Evolutionary conservation across 1,140 invertebrate species (phyloP), one percentile per base, ranked within the genome.

Genomic region (Drosophila pseudoobscura): DNA sequence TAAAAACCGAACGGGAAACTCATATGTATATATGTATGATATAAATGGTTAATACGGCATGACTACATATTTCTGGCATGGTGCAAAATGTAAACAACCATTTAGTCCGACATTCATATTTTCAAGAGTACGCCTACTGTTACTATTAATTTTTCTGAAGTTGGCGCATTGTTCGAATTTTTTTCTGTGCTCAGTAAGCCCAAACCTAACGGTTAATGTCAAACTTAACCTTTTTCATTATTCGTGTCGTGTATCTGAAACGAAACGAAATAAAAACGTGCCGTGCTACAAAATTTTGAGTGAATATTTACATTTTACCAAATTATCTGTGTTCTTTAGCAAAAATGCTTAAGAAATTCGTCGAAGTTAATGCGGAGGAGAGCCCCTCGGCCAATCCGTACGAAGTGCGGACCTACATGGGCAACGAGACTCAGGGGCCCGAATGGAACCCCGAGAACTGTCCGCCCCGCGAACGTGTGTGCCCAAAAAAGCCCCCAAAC

Each of bases 301-400:
- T 78, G 39, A 57, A 8, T 31, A 22, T 22, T 24, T 29, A 44
- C 7, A 63, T 66, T 61, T 58, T 49, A 26, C 31, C 43, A 82
- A 82, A 85, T 85, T 77, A 2, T 17, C 13, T 55, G 77, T 73
- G 24, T 46, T 60, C 1, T 63, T 59, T 58, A 56, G 43, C 49
- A 72, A 75, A 47, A 71, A 91, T 91, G 89, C 58, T 91, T 6
- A 91, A 91, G 62, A 91, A 91, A 65, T 91, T 91, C 62, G 89
- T 91, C 9, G 80, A 83, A 41, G 70, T 91, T 3, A 88, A 84
- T 52, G 80, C 85, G 46, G 75, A 88, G 4, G 73, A 62, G 22
- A 88, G 82, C 75, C 89, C 89, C 8, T 84, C 89, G 0, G 57
- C 68, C 22, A 91, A 91, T 75, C 89, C 89, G 0, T 88, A 91